These are phyloP conservation scores for Menura novaehollandiae DNA, from an alignment of 2,113 vertebrate genomes.

Conservation along the genomic window DNA sequence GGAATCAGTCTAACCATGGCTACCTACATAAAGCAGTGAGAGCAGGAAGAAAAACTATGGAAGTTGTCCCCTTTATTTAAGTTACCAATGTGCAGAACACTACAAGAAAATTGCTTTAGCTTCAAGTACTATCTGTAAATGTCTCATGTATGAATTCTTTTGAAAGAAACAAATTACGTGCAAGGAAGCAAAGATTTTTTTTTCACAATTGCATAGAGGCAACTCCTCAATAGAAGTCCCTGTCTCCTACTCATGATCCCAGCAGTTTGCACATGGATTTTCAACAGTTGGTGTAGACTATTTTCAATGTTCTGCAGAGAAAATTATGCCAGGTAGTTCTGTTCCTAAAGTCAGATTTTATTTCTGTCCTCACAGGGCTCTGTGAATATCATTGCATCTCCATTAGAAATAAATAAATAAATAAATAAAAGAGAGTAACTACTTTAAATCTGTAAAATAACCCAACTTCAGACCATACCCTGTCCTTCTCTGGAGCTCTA, in stretches of 20 bases:
- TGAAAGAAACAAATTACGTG: not conserved
- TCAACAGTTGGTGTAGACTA: not conserved
- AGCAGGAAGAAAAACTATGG: not conserved
- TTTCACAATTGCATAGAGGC: not conserved
- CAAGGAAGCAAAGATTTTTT: not conserved
- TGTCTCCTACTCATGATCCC: not conserved
- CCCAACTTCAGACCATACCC: not conserved
- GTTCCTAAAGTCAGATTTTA: not conserved
- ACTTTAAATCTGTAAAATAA: not conserved
- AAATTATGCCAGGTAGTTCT: not conserved
- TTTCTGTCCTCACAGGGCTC: not conserved
- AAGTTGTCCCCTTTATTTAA: not conserved
- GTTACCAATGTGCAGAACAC: not conserved
- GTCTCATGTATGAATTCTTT: not conserved
- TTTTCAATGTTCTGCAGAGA: not conserved
- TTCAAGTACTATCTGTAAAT: not conserved
- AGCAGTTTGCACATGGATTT: not conserved
- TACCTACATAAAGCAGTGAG: not conserved
- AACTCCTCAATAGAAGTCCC: not conserved
- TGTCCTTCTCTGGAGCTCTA: not conserved
- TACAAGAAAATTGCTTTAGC: not conserved
- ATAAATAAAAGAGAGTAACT: not conserved
- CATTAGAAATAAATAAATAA: not conserved
- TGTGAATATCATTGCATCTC: not conserved
- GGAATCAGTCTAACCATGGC: not conserved